Evolutionary conservation across 2,113 vertebrate genomes (phyloP), one percentile per base, ranked within the genome.

Genomic region (Opisthocomus hoazin): DNA sequence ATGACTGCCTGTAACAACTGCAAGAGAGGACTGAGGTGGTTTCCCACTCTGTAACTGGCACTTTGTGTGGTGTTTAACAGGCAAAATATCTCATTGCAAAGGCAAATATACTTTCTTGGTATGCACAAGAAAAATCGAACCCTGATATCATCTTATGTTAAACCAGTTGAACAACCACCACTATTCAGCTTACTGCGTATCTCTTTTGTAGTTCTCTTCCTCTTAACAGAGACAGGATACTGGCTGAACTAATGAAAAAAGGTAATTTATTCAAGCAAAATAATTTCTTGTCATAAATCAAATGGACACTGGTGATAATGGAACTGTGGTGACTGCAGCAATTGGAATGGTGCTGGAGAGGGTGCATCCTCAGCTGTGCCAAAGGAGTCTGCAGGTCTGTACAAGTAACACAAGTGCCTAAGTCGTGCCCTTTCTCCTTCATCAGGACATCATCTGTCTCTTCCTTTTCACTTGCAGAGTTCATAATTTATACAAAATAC

Each of bases 401-500:
- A 14, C 0, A 0, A 87, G 32, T 22, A 81, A 78, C 43, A 57
- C 11, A 50, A 66, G 29, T 36, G 26, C 73, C 83, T 82, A 48
- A 84, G 32, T 39, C 15, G 1, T 84, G 77, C 36, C 85, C 92
- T 96, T 93, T 93, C 65, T 68, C 46, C 61, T 89, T 93, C 69
- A 51, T 64, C 83, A 75, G 39, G 12, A 43, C 61, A 68, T 94
- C 69, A 79, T 10, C 68, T 92, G 83, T 93, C 96, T 96, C 39
- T 89, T 89, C 41, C 12, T 92, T 87, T 93, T 86, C 85, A 80
- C 43, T 92, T 78, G 45, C 88, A 73, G 48, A 57, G 19, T 21
- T 0, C 75, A 64, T 96, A 96, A 95, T 96, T 96, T 96, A 96
- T 97, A 94, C 96, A 82, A 89, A 84, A 93, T 94, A 96, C 41